A percentile compares a stretch with the other conserved stretches of the same genome.
Conservation (phyloP, 1,140 invertebrate genomes). For the Octopus bimaculoides region DNA sequence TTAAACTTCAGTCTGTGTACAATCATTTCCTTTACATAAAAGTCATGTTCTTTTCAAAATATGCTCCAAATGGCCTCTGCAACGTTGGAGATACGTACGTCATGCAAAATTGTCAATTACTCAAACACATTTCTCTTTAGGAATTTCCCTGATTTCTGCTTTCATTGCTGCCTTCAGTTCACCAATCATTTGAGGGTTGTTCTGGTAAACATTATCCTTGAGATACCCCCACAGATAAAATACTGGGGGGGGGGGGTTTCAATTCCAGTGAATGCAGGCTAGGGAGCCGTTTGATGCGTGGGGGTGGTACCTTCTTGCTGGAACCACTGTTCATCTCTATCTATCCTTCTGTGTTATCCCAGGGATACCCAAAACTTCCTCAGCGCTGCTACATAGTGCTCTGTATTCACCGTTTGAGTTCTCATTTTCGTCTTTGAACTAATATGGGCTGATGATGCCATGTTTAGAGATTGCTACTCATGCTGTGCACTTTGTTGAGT, state of each 20-base stretch:
- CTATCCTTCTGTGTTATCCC: background rate
- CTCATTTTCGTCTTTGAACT: background rate
- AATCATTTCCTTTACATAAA: too few relatives aligned
- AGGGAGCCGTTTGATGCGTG: background rate
- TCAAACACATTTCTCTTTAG: background rate
- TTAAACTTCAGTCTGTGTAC: too few relatives aligned
- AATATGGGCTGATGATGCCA: background rate
- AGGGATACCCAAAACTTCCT: background rate
- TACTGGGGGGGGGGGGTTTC: background rate
- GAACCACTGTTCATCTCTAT: background rate
- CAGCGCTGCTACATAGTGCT: background rate
- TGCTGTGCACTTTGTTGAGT: background rate
- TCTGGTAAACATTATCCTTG: background rate
- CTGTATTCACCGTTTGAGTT: background rate
- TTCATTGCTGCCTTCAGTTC: background rate
- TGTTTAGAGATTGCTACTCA: background rate
- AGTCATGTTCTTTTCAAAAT: too few relatives aligned
- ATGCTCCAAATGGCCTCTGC: too few relatives aligned
- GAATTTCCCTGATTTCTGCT: background rate
- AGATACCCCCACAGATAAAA: constrained; percentile 3
- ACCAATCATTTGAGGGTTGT: background rate
- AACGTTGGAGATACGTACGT: background rate
- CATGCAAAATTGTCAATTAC: background rate
- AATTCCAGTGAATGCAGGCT: background rate
- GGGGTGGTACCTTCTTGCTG: background rate